Evolutionary conservation across 2,113 vertebrate species (phyloP).

Genomic region (Dendrocopos noguchii): DNA sequence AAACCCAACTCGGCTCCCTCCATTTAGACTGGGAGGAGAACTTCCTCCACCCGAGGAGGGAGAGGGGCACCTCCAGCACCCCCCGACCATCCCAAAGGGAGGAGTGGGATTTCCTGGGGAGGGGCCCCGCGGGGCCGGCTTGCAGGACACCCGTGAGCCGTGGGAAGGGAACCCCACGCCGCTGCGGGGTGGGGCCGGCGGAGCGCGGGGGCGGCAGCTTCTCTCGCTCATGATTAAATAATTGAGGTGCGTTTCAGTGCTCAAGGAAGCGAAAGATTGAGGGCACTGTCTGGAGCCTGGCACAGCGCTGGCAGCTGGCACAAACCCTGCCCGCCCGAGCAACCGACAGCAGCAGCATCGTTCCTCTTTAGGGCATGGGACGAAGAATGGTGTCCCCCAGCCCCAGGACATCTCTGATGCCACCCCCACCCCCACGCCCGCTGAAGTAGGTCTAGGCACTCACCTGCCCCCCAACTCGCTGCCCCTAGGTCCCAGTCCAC

Average conservation of each 20-base stretch:
- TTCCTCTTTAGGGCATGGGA: not conserved
- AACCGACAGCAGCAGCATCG: not conserved
- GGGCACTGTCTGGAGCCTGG: constrained; percentile 14
- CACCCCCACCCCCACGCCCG: not conserved
- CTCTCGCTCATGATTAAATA: constrained; percentile 2
- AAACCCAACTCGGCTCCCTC: not conserved
- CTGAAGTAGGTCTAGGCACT: not conserved
- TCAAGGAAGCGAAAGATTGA: constrained; percentile 53
- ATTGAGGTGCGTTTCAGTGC: constrained; percentile 33
- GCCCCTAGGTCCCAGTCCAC: not conserved
- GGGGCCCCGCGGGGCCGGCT: not conserved
- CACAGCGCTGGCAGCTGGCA: not conserved
- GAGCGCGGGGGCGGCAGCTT: not conserved
- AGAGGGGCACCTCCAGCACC: not conserved
- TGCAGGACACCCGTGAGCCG: not conserved
- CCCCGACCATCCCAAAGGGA: not conserved
- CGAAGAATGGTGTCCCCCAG: not conserved
- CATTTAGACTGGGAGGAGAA: accelerated
- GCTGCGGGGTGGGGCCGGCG: not conserved
- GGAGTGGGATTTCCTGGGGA: not conserved
- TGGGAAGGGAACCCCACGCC: not conserved
- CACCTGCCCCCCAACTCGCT: not conserved
- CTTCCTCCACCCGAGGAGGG: accelerated
- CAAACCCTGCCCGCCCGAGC: not conserved
- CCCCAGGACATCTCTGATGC: not conserved